Evolutionary conservation across 2,888 invertebrate species (phyloP).

Genomic region (Timema podura): DNA sequence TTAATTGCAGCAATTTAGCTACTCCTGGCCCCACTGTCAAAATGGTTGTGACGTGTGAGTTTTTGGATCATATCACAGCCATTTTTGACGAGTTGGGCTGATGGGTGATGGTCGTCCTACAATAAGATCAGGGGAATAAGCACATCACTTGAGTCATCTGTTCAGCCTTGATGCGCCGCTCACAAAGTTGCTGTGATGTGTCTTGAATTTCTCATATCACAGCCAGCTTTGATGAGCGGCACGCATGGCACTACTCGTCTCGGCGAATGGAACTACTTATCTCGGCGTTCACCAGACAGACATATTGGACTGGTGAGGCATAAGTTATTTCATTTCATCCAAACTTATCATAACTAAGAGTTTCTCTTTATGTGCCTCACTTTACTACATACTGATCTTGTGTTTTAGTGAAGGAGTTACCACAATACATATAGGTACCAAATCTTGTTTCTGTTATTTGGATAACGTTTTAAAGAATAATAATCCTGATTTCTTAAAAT

Average conservation of each 20-base stretch:
- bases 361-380: too few species aligned
- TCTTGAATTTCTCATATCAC: slow-evolving; percentile 74
- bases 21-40: slow-evolving; percentile 62
- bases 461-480: too few species aligned
- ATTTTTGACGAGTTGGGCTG: slow-evolving; percentile 89
- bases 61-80: slow-evolving; percentile 79
- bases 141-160: slow-evolving; percentile 3
- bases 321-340: too few species aligned
- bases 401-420: too few species aligned
- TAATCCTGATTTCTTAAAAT: too few species aligned
- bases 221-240: slow-evolving; percentile 98
- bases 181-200: slow-evolving; percentile 92
- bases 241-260: slow-evolving; percentile 41
- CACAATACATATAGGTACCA: too few species aligned
- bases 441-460: too few species aligned
- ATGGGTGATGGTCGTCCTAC: too few species aligned
- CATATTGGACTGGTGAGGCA: too few species aligned
- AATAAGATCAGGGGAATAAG: slow-evolving; percentile 4
- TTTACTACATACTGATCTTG: too few species aligned
- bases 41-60: slow-evolving; percentile 71
- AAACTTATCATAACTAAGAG: too few species aligned
- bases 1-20: background rate
- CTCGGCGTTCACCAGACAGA: too few species aligned
- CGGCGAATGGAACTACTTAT: background rate
- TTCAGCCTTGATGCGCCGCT: slow-evolving; percentile 53